Base-by-base conservation (phyloP, 2,797 vertebrate species). In the Enteromius radiatus region DNA sequence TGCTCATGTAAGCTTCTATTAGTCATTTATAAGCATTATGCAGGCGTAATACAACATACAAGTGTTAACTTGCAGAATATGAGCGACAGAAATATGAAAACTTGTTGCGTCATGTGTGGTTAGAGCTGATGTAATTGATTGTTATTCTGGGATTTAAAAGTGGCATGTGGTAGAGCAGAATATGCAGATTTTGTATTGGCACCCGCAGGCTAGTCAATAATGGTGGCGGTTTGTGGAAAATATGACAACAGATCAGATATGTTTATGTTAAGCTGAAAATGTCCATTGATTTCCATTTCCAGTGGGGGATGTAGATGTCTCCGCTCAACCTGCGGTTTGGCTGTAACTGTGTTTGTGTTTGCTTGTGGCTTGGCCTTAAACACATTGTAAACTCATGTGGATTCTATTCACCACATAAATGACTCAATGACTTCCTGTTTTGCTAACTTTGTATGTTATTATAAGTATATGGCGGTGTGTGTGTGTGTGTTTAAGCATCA, bases 1-100 rank as follows among this genome's bases (percentile, higher is more conserved):
- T 97, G 96, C 88, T 93, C 77, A 70, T 90, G 96, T 96, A 94
- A 94, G 94, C 11, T n/a, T 38, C 33, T 36, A 5, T 59, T 41
- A 17, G 52, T 56, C 12, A 4, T 74, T 36, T 1, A 14, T 33
- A 36, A 33, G 21, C 5, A n/a, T 75, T 38, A 56, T 23, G 6
- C 31, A 23, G 21, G 6, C 11, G n/a, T 7, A 75, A 56, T 75
- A 31, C 0, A 5, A 73, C 33, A 33, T n/a, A n/a, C 33, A 10
- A 56, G 41, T 38, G 31, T 19, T 76, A 3, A 47, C 45, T 38
- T 23, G 33, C 4, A 56, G 14, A 38, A 26, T 38, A 41, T 75
- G 14, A 17, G 33, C 4, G 4, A 38, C 21, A 15, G 15, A 71
- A 49, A 36, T 38, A 56, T 38, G 49, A 74, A n/a, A 38, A 38